These are phyloP conservation scores for Tipula vernalis DNA, from an alignment of 2,888 invertebrate genomes.

Conservation along the genomic window DNA sequence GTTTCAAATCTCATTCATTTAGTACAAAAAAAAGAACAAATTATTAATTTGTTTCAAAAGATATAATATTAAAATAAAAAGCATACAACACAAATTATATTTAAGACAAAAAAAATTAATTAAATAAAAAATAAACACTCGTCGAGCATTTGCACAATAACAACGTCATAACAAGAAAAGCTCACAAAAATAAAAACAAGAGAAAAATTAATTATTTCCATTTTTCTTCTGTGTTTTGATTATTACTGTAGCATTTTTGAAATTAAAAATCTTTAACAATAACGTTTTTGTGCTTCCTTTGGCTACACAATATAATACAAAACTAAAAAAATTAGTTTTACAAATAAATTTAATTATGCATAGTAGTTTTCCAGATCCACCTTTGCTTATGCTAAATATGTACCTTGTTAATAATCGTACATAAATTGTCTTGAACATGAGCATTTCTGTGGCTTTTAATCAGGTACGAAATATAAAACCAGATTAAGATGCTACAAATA, in stretches of 20 bases:
- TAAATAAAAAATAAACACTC: background rate
- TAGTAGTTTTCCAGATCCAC: background rate
- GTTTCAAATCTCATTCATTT: background rate
- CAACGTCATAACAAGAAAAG: background rate
- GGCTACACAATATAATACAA: background rate
- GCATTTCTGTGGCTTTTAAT: background rate
- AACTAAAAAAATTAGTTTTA: background rate
- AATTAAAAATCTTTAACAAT: background rate
- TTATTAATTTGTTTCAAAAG: background rate
- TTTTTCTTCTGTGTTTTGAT: background rate
- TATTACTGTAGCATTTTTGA: background rate
- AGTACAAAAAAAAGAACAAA: background rate
- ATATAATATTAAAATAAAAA: background rate
- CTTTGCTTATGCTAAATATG: background rate
- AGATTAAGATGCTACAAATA: background rate
- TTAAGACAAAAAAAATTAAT: background rate
- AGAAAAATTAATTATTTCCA: background rate
- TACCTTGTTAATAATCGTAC: background rate
- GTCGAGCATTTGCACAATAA: background rate
- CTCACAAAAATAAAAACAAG: background rate
- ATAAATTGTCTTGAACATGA: background rate
- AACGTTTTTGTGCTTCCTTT: background rate
- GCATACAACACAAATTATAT: background rate
- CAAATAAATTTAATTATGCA: background rate
- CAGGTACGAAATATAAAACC: background rate